Evolutionary conservation across 2,113 vertebrate species (phyloP), one percentile per base, ranked within the genome.

Genomic region (Pseudolaguvia tuberculata): DNA sequence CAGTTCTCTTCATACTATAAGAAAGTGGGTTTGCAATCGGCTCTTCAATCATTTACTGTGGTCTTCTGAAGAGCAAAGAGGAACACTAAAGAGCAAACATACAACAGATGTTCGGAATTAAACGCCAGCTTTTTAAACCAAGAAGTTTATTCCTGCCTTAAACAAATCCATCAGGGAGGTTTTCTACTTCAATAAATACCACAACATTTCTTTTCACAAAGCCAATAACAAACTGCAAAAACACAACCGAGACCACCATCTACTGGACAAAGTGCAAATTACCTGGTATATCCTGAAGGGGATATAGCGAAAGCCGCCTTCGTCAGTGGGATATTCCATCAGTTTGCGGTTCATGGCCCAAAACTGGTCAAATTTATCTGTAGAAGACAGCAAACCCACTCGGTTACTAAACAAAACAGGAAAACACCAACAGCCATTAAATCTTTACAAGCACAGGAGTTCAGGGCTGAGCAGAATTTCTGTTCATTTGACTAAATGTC

Each of bases 231-330:
- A 53, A 53, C 29, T 25, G 14, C 15, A 42, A 50, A 52, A 73
- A 67, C 23, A 8, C 18, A 20, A 12, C 21, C 42, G 14, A 67
- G 25, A 29, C 20, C 55, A 0, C 74, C 74, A 59, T 59, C 74
- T 76, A 59, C 21, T 66, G 74, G 42, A 35, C 8, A 29, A 8
- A 21, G 7, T 13, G 11, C 10, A 50, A 12, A 50, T 67, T 89
- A 98, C 97, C 95, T 95, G 94, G 89, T 99, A 98, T 95, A 99
- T 93, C 88, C 96, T 96, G 91, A 99, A 98, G 55, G 97, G 97
- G 78, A 99, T 93, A 85, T 94, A 98, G 81, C 96, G 93, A 89
- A 99, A 98, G 85, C 97, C 97, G 76, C 88, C 93, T 23, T 99
- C 97, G 84, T 98, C 96, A 11, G 91, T 88, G 50, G 94, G 84